Evolutionary conservation across 2,797 vertebrate genomes (phyloP).

Genomic region (Hipposideros larvatus): DNA sequence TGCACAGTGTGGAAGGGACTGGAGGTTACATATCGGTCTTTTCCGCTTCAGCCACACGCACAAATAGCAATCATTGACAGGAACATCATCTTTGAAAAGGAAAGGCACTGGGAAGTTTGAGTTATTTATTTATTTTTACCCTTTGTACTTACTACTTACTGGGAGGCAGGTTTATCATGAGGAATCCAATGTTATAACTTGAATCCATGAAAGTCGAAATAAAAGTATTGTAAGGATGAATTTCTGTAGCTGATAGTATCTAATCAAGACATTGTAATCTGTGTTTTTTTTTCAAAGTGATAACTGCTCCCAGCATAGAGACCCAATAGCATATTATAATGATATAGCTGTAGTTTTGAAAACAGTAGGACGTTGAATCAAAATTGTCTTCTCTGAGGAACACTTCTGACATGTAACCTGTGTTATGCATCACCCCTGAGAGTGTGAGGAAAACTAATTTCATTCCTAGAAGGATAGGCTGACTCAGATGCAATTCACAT

Average conservation of each 20-base stretch:
- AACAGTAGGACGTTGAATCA: constrained; percentile 65
- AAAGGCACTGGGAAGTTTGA: neutral
- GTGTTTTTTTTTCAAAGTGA: neutral
- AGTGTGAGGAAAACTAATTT: constrained; percentile 63
- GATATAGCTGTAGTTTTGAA: constrained; percentile 51
- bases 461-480: constrained; percentile 47
- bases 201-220: neutral
- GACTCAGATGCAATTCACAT: constrained; percentile 50
- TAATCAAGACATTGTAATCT: constrained; percentile 46
- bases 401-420: constrained; percentile 36
- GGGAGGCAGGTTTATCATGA: neutral
- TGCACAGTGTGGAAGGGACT: neutral
- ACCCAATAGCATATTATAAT: constrained; percentile 58
- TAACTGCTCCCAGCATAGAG: neutral
- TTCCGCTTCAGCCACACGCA: neutral
- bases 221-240: neutral
- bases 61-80: constrained; percentile 34
- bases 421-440: constrained; percentile 31
- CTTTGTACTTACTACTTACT: neutral
- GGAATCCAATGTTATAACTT: neutral
- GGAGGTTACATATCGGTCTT: constrained; percentile 18
- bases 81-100: neutral
- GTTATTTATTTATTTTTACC: constrained; percentile 32
- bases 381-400: constrained; percentile 55
- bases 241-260: constrained; percentile 7